These are phyloP conservation scores for Acrobasis suavella DNA, from an alignment of 2,888 invertebrate species.

Conservation along the genomic window DNA sequence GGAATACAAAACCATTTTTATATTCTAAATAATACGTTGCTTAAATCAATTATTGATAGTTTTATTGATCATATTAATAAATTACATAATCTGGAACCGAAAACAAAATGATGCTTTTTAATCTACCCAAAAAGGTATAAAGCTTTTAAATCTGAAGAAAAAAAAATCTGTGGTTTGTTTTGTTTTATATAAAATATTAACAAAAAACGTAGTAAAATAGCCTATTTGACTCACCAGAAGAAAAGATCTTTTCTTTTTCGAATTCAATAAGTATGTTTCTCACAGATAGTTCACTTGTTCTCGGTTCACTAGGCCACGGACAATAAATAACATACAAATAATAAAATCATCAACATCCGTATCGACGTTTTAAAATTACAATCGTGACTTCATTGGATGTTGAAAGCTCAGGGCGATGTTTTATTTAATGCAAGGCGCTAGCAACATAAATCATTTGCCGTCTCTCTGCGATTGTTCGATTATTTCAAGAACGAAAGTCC, in stretches of 20 bases:
- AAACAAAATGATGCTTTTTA: too few relatives aligned
- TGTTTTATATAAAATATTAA: too few relatives aligned
- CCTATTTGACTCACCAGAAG: too few relatives aligned
- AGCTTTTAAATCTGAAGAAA: too few relatives aligned
- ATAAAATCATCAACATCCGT: conserved; percentile 67
- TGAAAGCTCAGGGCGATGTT: conserved; percentile 79
- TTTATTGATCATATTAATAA: too few relatives aligned
- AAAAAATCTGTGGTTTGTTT: too few relatives aligned
- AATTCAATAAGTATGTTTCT: not conserved
- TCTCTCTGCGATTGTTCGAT: conserved; percentile 72
- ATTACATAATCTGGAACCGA: too few relatives aligned
- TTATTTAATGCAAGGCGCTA: conserved; percentile 77
- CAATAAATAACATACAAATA: conserved; percentile 49
- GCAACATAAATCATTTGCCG: conserved; percentile 68
- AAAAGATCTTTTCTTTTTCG: not conserved
- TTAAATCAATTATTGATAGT: too few relatives aligned
- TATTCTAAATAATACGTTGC: too few relatives aligned
- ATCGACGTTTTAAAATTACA: conserved; percentile 77
- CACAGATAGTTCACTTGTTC: not conserved
- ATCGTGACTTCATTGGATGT: conserved; percentile 77
- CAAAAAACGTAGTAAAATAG: too few relatives aligned
- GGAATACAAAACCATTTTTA: too few relatives aligned
- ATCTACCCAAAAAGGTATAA: too few relatives aligned
- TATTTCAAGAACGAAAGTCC: conserved; percentile 64
- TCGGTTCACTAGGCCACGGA: conserved; percentile 7